Evolutionary conservation across 2,888 invertebrate genomes (phyloP), one percentile per base, ranked within the genome.

Genomic region (Andrena hattorfiana): DNA sequence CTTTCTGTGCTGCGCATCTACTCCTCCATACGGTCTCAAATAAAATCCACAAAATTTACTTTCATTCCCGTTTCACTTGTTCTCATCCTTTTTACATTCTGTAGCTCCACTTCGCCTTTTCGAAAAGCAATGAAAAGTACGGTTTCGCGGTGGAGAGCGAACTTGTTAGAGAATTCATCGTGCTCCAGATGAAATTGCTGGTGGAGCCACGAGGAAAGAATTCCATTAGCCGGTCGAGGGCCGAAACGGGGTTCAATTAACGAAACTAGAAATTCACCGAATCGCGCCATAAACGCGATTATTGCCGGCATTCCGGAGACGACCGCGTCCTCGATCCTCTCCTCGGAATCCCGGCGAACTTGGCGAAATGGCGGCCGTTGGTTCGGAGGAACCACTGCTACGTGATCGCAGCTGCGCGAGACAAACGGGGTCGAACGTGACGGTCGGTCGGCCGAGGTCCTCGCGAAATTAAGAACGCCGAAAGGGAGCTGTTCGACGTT

Each of bases 381-480:
- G 56, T 79, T 69, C 35, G 16, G 26, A 49, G 49, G 28, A 56
- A 56, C 42, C 28, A 3, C 23, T 13, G 72, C 42, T 71, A 83
- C 83, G 83, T 80, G 85, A 83, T 81, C 75, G 68, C 49, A 59
- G 20, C 68, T 28, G 51, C 28, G 26, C 26, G 63, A 13, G 63
- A 42, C 13, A 5, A 86, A 83, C 66, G 67, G 62, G 87, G 87
- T 85, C 87, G 83, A 84, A 86, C 85, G 86, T 87, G 87, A 86
- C 83, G 74, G 62, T 79, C 35, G 20, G 28, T n/a, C 42, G 32
- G n/a, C 30, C 62, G 16, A 28, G 66, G 13, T 71, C 60, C 48
- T 30, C 75, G 80, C 20, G 68, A 85, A 83, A 86, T 86, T 82
- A 82, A 85, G 77, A 78, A 74, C 70, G 64, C 20, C 42, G 67